These are phyloP conservation scores for Spisula subtruncata DNA, from an alignment of 2,888 invertebrate species.

Conservation along the genomic window DNA sequence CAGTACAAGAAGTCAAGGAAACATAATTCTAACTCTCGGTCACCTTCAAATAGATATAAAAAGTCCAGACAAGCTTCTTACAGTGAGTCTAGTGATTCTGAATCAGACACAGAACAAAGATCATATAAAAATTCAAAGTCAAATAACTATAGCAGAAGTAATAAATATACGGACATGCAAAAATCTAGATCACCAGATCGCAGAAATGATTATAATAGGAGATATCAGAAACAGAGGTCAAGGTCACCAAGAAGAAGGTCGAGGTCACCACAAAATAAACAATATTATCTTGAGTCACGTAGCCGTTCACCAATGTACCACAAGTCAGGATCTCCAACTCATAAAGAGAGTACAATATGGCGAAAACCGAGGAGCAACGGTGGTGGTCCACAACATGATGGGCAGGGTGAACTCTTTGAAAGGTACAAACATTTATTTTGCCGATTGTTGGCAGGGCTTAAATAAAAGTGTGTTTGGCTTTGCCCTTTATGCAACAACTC, in stretches of 20 bases:
- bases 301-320: slow-evolving; percentile 41
- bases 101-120: background rate
- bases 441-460: no score
- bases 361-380: slow-evolving; percentile 54
- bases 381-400: slow-evolving; percentile 25
- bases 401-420: slow-evolving; percentile 55
- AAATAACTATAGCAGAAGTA: slow-evolving; percentile 15
- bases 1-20: background rate
- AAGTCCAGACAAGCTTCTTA: background rate
- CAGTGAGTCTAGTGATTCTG: background rate
- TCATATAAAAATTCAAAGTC: slow-evolving; percentile 4
- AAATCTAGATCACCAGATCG: slow-evolving; percentile 23
- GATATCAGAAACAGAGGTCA: slow-evolving; percentile 29
- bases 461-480: no score
- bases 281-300: slow-evolving; percentile 48
- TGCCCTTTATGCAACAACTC: no score
- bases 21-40: slow-evolving; percentile 3
- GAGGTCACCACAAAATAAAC: slow-evolving; percentile 7
- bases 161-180: slow-evolving; percentile 8
- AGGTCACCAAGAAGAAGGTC: slow-evolving; percentile 49
- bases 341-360: slow-evolving; percentile 47
- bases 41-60: slow-evolving; percentile 15
- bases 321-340: slow-evolving; percentile 48
- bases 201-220: background rate
- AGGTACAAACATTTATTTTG: slow-evolving; percentile 50